Evolutionary conservation across 2,113 vertebrate genomes (phyloP).

Genomic region (Sporophila hypoxantha): DNA sequence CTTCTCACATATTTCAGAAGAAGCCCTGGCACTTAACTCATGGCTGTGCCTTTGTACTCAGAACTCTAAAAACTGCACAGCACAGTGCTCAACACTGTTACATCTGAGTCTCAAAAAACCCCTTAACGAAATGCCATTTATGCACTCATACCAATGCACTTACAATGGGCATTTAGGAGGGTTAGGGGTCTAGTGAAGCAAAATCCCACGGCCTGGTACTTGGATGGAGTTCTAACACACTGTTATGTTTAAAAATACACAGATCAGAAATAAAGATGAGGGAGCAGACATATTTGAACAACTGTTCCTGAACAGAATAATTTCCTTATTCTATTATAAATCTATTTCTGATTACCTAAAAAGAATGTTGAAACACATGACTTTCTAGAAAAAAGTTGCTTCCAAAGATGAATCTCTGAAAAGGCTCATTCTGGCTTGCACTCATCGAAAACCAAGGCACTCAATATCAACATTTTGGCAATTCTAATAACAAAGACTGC

Average conservation of each 20-base stretch:
- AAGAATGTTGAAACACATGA: slow-evolving; percentile 49
- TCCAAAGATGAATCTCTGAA: slow-evolving; percentile 50
- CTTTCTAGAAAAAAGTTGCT: slow-evolving; percentile 51
- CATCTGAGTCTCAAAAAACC: neutral
- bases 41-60: neutral
- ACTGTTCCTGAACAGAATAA: neutral
- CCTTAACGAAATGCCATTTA: neutral
- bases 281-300: neutral
- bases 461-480: slow-evolving; percentile 70
- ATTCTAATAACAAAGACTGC: slow-evolving; percentile 71
- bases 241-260: neutral
- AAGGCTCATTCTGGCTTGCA: slow-evolving; percentile 39
- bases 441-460: slow-evolving; percentile 49
- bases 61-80: neutral
- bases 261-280: neutral
- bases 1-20: neutral
- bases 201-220: neutral
- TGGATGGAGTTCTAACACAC: neutral
- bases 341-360: slow-evolving; percentile 47
- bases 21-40: neutral
- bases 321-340: slow-evolving; percentile 53
- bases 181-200: neutral
- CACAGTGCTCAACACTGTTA: neutral
- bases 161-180: neutral
- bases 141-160: neutral